These are phyloP conservation scores for Rhopalosiphum padi DNA, from an alignment of 1,140 invertebrate species.

Conservation along the genomic window DNA sequence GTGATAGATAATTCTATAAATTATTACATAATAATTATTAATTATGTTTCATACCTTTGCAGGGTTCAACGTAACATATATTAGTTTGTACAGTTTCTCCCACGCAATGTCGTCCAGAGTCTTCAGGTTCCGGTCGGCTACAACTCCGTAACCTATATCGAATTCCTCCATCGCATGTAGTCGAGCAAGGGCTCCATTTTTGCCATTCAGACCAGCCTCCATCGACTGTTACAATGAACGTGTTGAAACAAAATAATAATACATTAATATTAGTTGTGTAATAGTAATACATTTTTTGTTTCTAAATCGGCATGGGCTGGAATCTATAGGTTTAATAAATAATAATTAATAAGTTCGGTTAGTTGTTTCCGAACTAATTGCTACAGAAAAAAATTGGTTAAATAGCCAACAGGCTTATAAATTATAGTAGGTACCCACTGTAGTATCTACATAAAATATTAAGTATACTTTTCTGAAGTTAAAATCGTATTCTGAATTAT, in stretches of 20 bases:
- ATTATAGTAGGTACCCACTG: too few species aligned
- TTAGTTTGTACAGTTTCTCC: neutral
- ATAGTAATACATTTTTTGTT: neutral
- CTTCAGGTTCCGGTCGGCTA: conserved; percentile 65
- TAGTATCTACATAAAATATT: too few species aligned
- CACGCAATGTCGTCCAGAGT: neutral
- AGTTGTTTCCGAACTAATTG: neutral
- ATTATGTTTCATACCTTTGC: conserved; percentile 38
- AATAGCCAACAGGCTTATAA: too few species aligned
- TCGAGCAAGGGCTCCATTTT: conserved; percentile 66
- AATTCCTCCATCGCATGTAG: conserved; percentile 66
- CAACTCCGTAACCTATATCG: conserved; percentile 65
- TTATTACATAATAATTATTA: neutral
- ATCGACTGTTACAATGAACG: conserved; percentile 31
- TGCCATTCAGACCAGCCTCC: conserved; percentile 67
- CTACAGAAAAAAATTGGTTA: neutral
- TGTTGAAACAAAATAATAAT: neutral
- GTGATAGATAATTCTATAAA: neutral
- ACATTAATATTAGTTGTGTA: neutral
- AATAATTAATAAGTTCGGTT: neutral
- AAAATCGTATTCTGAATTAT: too few species aligned
- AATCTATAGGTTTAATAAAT: neutral
- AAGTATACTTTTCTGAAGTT: too few species aligned
- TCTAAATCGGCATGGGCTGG: neutral
- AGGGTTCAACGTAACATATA: conserved; percentile 33